phyloP scores from a whole-genome alignment of 2,797 vertebrate species.

The Acrossocheilus fasciatus region DNA sequence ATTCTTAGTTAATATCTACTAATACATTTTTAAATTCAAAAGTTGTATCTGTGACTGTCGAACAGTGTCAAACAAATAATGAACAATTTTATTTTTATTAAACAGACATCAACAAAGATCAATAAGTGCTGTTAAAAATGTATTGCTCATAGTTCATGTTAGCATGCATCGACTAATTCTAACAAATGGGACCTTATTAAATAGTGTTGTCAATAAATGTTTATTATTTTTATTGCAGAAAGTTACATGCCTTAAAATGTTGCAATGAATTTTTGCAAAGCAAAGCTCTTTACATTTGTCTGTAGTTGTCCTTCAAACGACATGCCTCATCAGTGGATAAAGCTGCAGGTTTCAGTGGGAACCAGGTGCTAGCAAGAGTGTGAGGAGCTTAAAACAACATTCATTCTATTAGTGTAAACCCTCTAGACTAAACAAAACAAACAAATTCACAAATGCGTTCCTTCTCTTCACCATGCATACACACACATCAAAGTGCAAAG shows the following conservation, averaged over 20 bases:
- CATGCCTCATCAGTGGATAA: not conserved
- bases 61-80: not conserved
- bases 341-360: not conserved
- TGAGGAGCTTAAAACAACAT: constrained; percentile 45
- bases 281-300: not conserved
- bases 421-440: constrained; percentile 59
- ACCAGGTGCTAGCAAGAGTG: constrained; percentile 25
- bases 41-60: not conserved
- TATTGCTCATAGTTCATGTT: not conserved
- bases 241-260: not conserved
- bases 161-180: not conserved
- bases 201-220: not conserved
- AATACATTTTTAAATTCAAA: not conserved
- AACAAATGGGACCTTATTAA: not conserved
- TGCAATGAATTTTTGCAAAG: not conserved
- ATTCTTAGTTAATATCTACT: not conserved
- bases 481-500: constrained; percentile 52
- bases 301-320: not conserved
- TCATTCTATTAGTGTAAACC: constrained; percentile 59
- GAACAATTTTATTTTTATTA: not conserved
- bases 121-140: not conserved
- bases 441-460: constrained; percentile 68
- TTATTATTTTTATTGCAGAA: not conserved
- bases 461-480: constrained; percentile 40
- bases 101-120: not conserved